These are phyloP conservation scores for Chrysaora quinquecirrha DNA, from an alignment of 30 jellyfish, hydroid and myxozoan species.

Conservation along the genomic window DNA sequence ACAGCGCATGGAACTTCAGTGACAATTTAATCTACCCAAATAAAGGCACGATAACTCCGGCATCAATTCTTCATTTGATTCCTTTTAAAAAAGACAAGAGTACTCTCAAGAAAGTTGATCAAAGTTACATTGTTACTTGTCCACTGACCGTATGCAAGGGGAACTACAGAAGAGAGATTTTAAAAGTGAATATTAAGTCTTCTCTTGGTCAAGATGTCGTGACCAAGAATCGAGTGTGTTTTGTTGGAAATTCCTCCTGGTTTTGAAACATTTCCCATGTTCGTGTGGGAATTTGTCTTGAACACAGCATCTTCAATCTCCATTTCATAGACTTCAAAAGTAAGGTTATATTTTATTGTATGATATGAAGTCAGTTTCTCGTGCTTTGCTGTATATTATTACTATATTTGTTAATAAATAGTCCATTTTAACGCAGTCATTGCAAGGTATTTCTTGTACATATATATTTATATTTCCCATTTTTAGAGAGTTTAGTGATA, in stretches of 20 bases:
- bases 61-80: slow-evolving; percentile 29
- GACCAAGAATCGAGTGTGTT: neutral
- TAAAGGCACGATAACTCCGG: neutral
- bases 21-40: neutral
- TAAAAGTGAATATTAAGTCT: neutral
- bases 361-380: too few relatives aligned
- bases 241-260: neutral
- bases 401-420: too few relatives aligned
- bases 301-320: too few relatives aligned
- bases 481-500: too few relatives aligned
- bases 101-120: neutral
- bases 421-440: too few relatives aligned
- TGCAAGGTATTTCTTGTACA: too few relatives aligned
- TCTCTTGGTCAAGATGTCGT: neutral
- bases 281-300: too few relatives aligned
- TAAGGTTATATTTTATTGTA: too few relatives aligned
- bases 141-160: slow-evolving; percentile 1
- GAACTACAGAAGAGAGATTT: neutral
- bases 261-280: too few relatives aligned
- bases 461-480: too few relatives aligned
- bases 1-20: slow-evolving; percentile 16
- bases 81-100: neutral
- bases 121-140: neutral
- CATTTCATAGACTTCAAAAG: too few relatives aligned
- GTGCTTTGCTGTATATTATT: too few relatives aligned